Conservation (phyloP, 2,113 vertebrate genomes). For the Eretmochelys imbricata region DNA sequence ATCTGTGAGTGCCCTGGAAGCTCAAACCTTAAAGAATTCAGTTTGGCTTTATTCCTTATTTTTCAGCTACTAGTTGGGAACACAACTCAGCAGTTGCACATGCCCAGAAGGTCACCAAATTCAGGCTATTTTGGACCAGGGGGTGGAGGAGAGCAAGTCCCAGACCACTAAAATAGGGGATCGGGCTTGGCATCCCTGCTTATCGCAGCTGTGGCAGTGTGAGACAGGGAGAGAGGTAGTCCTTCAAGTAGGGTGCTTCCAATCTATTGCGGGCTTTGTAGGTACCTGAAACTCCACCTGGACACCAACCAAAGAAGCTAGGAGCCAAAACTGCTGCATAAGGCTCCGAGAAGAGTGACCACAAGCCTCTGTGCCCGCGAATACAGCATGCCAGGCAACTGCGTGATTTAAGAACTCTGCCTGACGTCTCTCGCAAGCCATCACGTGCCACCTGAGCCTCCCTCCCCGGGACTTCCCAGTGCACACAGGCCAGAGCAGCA, state of each 20-base stretch:
- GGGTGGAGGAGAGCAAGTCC: background rate
- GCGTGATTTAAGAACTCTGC: no score
- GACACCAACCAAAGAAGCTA: background rate
- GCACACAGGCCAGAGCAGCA: background rate
- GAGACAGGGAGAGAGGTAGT: background rate
- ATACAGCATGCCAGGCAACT: background rate
- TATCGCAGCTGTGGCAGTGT: background rate
- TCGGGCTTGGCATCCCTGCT: background rate
- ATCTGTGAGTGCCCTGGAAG: background rate
- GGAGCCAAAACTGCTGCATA: background rate
- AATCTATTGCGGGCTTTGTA: background rate
- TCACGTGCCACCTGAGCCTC: background rate
- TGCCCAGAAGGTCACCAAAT: background rate
- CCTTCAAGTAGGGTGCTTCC: background rate
- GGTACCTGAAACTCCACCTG: background rate
- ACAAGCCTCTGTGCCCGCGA: background rate
- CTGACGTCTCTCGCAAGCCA: background rate
- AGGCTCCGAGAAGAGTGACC: background rate
- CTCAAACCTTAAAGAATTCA: background rate
- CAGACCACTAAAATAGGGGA: background rate
- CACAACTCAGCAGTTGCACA: background rate
- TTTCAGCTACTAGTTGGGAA: background rate
- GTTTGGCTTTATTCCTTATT: background rate
- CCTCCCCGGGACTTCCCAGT: background rate
- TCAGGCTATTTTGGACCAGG: background rate